Percentiles rank a stretch among this genome's conserved stretches.
Conservation (phyloP, 2,113 vertebrate species). For the Tupaia tana region DNA sequence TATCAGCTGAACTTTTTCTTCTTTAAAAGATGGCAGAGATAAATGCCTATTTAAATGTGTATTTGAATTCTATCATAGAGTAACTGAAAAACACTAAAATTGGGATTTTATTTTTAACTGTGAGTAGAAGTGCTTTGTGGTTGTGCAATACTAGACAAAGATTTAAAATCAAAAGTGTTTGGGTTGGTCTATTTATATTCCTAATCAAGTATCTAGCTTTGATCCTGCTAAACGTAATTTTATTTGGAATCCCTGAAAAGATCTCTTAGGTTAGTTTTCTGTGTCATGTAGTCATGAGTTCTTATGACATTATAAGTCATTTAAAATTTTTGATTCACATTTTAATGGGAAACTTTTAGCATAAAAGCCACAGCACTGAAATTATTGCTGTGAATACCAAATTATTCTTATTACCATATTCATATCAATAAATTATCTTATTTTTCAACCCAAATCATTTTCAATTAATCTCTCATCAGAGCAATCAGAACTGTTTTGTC, state of each 20-base stretch:
- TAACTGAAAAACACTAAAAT: neutral
- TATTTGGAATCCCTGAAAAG: conserved; percentile 60
- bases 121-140: neutral
- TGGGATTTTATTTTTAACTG: neutral
- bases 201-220: conserved; percentile 69
- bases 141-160: neutral
- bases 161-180: conserved; percentile 67
- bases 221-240: conserved; percentile 66
- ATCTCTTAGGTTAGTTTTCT: conserved; percentile 59
- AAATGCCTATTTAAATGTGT: neutral
- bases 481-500: conserved; percentile 76
- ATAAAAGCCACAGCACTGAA: conserved; percentile 71
- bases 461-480: conserved; percentile 77
- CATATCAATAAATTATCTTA: conserved; percentile 80
- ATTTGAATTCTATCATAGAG: neutral
- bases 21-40: neutral
- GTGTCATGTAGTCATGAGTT: conserved; percentile 51
- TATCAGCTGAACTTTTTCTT: neutral
- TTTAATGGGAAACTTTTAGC: conserved; percentile 73
- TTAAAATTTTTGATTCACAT: conserved; percentile 73
- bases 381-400: conserved; percentile 76
- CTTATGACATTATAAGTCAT: conserved; percentile 57
- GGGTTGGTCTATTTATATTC: conserved; percentile 66
- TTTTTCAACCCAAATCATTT: conserved; percentile 76
- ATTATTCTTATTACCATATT: conserved; percentile 80